phyloP scores from a whole-genome alignment of 2,888 invertebrate genomes.

The Hoplodrina ambigua region DNA sequence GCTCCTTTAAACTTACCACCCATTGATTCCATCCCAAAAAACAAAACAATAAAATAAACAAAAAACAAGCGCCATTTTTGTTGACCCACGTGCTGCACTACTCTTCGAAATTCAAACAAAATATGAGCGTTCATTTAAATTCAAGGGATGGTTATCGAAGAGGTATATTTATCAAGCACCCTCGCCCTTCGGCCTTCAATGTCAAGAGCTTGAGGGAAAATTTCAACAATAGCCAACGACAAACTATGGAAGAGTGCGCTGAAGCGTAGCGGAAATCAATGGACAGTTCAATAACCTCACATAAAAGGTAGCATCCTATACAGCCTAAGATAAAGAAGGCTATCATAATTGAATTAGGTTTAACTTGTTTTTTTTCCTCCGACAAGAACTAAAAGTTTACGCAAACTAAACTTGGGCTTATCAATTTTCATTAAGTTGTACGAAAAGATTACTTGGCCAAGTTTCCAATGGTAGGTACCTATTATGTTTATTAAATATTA shows the following conservation, averaged over 20 bases:
- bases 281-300: slow-evolving; percentile 30
- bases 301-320: neutral
- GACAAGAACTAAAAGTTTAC: neutral
- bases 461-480: neutral
- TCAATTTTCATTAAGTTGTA: neutral
- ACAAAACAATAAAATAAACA: neutral
- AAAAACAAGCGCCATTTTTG: slow-evolving; percentile 18
- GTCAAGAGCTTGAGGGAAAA: slow-evolving; percentile 29
- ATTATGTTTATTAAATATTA: neutral
- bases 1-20: neutral
- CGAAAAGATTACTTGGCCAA: neutral
- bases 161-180: slow-evolving; percentile 31
- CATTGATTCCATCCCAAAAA: neutral
- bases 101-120: slow-evolving; percentile 26
- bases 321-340: too few relatives aligned
- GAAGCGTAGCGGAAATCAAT: slow-evolving; percentile 17
- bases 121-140: slow-evolving; percentile 24
- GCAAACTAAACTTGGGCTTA: too few relatives aligned
- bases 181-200: slow-evolving; percentile 27
- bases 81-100: slow-evolving; percentile 20
- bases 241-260: slow-evolving; percentile 11
- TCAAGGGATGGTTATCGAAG: slow-evolving; percentile 18
- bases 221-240: slow-evolving; percentile 35
- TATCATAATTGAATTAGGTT: too few relatives aligned
- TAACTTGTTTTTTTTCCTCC: too few relatives aligned